These are phyloP conservation scores for Sebastolobus altivelis DNA, from an alignment of 2,797 vertebrate species.

Conservation along the genomic window DNA sequence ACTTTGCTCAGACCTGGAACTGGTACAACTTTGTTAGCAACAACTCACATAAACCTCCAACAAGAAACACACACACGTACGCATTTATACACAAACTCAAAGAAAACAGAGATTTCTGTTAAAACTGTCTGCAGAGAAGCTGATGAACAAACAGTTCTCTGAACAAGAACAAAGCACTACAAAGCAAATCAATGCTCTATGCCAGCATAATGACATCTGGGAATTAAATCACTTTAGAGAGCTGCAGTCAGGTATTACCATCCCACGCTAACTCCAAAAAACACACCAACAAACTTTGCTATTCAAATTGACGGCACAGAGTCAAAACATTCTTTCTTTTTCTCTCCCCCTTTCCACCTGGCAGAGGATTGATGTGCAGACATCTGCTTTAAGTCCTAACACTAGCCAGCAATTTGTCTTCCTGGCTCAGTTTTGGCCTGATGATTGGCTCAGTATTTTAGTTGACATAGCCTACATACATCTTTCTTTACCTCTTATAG, in stretches of 20 bases:
- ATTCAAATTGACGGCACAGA: slow-evolving; percentile 40
- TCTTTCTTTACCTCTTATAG: slow-evolving; percentile 1
- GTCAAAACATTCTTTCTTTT: slow-evolving; percentile 16
- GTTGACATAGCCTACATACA: background rate
- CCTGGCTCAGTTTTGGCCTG: slow-evolving; percentile 13
- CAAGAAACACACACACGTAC: background rate
- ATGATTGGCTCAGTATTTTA: slow-evolving; percentile 6
- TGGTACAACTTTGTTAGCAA: slow-evolving; percentile 25
- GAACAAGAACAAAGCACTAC: slow-evolving; percentile 62
- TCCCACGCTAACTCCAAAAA: slow-evolving; percentile 28
- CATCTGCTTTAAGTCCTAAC: slow-evolving; percentile 41
- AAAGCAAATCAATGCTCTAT: slow-evolving; percentile 59
- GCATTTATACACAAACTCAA: slow-evolving; percentile 8
- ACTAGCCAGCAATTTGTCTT: slow-evolving; percentile 29
- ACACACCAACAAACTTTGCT: slow-evolving; percentile 36
- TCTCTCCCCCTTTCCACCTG: slow-evolving; percentile 30
- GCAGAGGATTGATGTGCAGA: slow-evolving; percentile 35
- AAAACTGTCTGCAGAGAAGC: slow-evolving; percentile 40
- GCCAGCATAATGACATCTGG: slow-evolving; percentile 59
- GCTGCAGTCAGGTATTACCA: slow-evolving; percentile 52
- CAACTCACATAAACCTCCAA: slow-evolving; percentile 24
- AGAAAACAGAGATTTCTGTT: slow-evolving; percentile 41
- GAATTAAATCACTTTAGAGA: slow-evolving; percentile 67
- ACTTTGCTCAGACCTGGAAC: slow-evolving; percentile 38
- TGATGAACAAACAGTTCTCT: slow-evolving; percentile 45